Conservation (phyloP, 1,140 invertebrate species). For the Fopius arisanus region DNA sequence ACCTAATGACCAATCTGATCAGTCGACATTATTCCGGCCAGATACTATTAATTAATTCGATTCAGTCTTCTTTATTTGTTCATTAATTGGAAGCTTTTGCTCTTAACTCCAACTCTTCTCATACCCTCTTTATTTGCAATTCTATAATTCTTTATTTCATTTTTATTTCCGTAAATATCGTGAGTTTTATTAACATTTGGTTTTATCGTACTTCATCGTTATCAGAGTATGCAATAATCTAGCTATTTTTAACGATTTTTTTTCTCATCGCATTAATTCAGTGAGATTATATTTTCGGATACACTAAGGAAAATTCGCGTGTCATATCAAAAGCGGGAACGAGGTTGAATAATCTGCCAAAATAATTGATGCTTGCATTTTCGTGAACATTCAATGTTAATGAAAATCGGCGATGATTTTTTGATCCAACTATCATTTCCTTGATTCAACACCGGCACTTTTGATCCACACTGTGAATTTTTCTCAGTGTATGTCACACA, state of each 20-base stretch:
- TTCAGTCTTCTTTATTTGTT: slow-evolving; percentile 26
- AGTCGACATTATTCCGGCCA: neutral
- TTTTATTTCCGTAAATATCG: neutral
- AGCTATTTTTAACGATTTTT: neutral
- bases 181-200: slow-evolving; percentile 3
- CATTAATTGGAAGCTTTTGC: neutral
- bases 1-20: neutral
- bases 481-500: neutral
- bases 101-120: neutral
- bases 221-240: neutral
- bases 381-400: too few relatives aligned
- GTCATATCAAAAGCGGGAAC: too few relatives aligned
- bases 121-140: neutral
- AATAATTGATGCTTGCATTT: too few relatives aligned
- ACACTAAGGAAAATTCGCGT: too few relatives aligned
- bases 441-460: too few relatives aligned
- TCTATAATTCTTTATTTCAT: neutral
- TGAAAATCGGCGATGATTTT: too few relatives aligned
- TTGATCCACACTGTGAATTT: too few relatives aligned
- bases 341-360: too few relatives aligned
- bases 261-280: neutral
- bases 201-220: neutral
- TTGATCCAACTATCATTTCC: too few relatives aligned
- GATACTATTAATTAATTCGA: slow-evolving; percentile 15
- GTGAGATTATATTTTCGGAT: slow-evolving; percentile 1